A percentile compares a stretch with the other conserved stretches of the same genome.
Evolutionary conservation across 2,797 vertebrate genomes (phyloP).

Genomic region (Neosalanx taihuensis): DNA sequence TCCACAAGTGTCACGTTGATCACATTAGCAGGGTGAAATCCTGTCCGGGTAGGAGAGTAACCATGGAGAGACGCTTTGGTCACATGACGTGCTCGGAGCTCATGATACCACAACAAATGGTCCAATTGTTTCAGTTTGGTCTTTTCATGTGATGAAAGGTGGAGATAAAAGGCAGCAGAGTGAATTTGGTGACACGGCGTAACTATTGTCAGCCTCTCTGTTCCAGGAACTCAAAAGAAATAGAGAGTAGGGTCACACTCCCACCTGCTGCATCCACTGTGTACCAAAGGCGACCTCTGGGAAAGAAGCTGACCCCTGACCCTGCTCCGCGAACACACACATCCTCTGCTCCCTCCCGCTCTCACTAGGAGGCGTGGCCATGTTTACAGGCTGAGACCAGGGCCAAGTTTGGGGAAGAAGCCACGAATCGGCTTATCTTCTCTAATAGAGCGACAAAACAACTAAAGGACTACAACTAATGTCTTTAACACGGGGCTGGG

Average conservation of each 20-base stretch:
- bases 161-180: no score
- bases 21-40: slow-evolving; percentile 7
- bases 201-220: no score
- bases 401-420: no score
- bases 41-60: not conserved
- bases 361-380: not conserved
- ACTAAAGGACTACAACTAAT: no score
- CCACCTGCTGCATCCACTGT: no score
- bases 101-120: not conserved
- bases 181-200: no score
- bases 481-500: not conserved
- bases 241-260: no score
- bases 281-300: no score
- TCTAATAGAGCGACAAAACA: not conserved
- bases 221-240: no score
- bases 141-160: no score
- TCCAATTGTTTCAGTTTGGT: not conserved
- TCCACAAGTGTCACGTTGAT: not conserved
- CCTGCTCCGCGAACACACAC: not conserved
- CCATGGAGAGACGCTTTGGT: not conserved
- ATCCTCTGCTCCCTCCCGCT: not conserved
- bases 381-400: no score
- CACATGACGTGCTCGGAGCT: not conserved
- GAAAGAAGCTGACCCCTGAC: no score
- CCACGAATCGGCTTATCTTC: not conserved